A percentile compares a stretch with the other conserved stretches of the same genome.
Conservation (phyloP, 2,888 invertebrate genomes). For the Eilema depressum region DNA sequence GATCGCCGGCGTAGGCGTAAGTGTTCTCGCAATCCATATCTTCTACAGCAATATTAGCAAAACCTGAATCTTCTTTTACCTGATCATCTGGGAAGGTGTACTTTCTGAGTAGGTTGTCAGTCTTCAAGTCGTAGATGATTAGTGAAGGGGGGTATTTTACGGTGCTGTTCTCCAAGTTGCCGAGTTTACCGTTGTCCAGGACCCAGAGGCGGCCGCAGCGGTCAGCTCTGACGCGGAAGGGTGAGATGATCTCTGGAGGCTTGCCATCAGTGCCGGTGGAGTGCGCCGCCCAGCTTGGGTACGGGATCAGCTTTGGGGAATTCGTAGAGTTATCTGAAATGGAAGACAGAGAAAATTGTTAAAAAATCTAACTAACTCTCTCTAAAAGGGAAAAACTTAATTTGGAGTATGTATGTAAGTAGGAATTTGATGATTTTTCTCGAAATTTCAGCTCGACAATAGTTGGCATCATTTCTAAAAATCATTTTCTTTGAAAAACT, state of each 20-base stretch:
- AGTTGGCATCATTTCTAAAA: no score
- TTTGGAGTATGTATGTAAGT: no score
- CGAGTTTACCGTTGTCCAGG: constrained; percentile 90
- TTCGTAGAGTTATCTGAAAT: constrained; percentile 88
- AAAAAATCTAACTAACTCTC: no score
- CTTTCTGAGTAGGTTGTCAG: constrained; percentile 89
- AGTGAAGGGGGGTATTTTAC: constrained; percentile 88
- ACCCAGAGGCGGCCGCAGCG: constrained; percentile 93
- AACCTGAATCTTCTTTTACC: constrained; percentile 89
- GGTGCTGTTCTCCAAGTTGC: constrained; percentile 83
- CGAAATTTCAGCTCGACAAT: no score
- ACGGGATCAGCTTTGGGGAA: constrained; percentile 91
- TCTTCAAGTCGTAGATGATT: constrained; percentile 91
- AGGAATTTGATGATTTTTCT: no score
- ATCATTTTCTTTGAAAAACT: no score
- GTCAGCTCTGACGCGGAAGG: constrained; percentile 91
- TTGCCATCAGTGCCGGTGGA: constrained; percentile 81
- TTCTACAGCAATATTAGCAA: constrained; percentile 93
- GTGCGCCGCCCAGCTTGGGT: constrained; percentile 93
- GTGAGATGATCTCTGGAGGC: constrained; percentile 91
- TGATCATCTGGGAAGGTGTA: constrained; percentile 89
- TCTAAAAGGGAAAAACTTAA: no score
- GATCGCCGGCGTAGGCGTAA: constrained; percentile 91
- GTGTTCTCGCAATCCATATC: constrained; percentile 91
- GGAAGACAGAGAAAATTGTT: not conserved